Conservation (phyloP, 2,797 vertebrate genomes). For the Pseudochirops corinnae region DNA sequence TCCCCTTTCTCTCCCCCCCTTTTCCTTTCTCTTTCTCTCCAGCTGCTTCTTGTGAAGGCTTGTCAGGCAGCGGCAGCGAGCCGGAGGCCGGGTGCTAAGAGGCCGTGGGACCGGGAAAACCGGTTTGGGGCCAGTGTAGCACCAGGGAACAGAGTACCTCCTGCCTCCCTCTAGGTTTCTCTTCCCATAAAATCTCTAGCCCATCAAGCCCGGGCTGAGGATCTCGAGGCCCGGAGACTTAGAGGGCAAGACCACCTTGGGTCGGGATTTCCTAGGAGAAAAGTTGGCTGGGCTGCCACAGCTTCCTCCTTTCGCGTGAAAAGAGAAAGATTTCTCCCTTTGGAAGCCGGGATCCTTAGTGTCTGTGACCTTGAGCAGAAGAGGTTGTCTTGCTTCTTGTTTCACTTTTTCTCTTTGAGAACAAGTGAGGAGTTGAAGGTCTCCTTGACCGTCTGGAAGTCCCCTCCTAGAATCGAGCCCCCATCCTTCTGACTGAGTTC, state of each 20-base stretch:
- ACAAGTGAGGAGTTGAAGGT: neutral
- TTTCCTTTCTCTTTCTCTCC: conserved; percentile 52
- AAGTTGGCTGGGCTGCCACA: neutral
- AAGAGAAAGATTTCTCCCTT: neutral
- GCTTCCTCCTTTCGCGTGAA: neutral
- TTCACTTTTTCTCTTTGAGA: conserved; percentile 13
- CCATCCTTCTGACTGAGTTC: neutral
- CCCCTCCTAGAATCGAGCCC: neutral
- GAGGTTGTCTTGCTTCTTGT: neutral
- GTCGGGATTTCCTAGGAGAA: neutral
- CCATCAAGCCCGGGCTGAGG: neutral
- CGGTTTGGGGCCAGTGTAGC: conserved; percentile 73
- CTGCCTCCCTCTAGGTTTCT: conserved; percentile 69
- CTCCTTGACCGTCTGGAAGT: neutral
- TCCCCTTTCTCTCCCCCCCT: conserved; percentile 35
- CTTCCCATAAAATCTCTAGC: neutral
- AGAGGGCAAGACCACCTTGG: too few species aligned
- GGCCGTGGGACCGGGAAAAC: conserved; percentile 76
- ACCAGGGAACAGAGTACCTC: conserved; percentile 70
- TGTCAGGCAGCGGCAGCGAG: conserved; percentile 67
- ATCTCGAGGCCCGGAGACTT: neutral
- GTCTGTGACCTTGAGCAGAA: conserved; percentile 13
- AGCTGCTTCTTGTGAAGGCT: conserved; percentile 78
- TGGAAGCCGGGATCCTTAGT: neutral
- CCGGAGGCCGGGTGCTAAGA: conserved; percentile 67